Base-by-base conservation (phyloP, 2,797 vertebrate genomes). In the Gymnopithys bicolor region DNA sequence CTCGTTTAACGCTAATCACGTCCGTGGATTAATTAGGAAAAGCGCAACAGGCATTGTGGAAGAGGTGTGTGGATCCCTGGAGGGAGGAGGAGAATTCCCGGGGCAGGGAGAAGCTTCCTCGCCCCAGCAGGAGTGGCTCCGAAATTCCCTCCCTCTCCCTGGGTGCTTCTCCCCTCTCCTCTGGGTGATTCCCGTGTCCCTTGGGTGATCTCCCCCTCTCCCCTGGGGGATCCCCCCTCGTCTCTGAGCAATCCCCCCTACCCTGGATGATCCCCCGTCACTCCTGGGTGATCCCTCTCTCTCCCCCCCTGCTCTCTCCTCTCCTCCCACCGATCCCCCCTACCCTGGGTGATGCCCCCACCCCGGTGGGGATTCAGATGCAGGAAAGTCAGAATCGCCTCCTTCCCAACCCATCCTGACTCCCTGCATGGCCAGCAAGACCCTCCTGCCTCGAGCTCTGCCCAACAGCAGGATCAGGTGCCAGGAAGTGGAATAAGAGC, bases 51-150 rank as follows among this genome's bases (percentile, higher is more conserved):
- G 46, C 33, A 2, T 5, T 0, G 2, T 22, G 46, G 63, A 46
- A 15, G 0, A 1, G 46, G 74, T 4, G 41, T 0, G 1, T 1
- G 24, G 45, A 32, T 71, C 39, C 32, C 3, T 0, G 46, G 46
- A 55, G 45, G 17, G n/a, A 67, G 11, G 6, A 49, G 52, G n/a
- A 0, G 3, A 74, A 67, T 79, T 32, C 76, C 58, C 27, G 1
- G 2, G 35, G 58, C 18, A 30, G 49, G 35, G 3, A 22, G 32
- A 28, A 76, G 5, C 8, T 46, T 23, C n/a, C 69, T 58, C 4
- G 0, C 13, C 69, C 7, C 51, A 33, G 66, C 4, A 1, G 2
- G 30, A 25, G 46, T 1, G 0, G 53, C 66, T 58, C 56, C 0
- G 0, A 25, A 83, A 51, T 41, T 46, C 11, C 19, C 1, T 23